phyloP scores from a whole-genome alignment of 2,888 invertebrate species.

The Phyto melanocephala region DNA sequence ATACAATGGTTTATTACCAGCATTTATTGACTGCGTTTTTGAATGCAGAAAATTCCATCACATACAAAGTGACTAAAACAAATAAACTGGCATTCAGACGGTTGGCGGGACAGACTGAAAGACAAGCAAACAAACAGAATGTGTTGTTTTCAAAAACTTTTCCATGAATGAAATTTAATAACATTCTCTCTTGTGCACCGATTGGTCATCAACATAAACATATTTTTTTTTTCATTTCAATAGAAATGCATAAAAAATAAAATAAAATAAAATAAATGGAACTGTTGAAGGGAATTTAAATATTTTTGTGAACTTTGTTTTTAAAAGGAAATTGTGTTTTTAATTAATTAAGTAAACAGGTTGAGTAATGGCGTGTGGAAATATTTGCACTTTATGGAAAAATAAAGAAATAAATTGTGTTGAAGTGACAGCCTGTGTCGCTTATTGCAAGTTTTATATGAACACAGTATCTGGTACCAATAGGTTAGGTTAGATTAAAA shows the following conservation, averaged over 20 bases:
- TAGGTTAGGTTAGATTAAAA: too few relatives aligned
- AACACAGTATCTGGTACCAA: too few relatives aligned
- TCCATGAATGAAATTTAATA: constrained; percentile 54
- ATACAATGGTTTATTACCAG: background rate
- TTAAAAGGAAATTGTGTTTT: constrained; percentile 4
- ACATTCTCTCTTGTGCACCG: constrained; percentile 15
- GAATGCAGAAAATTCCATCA: constrained; percentile 46
- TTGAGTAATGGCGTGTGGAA: constrained; percentile 24
- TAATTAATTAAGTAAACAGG: constrained; percentile 29
- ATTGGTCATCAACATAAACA: constrained; percentile 31
- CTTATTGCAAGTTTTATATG: too few relatives aligned
- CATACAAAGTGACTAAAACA: constrained; percentile 34
- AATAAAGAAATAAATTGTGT: background rate
- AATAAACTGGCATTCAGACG: constrained; percentile 5
- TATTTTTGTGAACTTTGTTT: constrained; percentile 2
- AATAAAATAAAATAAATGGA: constrained; percentile 23
- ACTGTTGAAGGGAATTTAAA: constrained; percentile 33
- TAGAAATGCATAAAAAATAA: background rate
- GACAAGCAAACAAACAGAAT: background rate
- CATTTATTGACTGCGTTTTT: constrained; percentile 14
- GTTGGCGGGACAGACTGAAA: background rate
- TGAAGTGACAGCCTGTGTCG: background rate
- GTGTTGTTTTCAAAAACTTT: constrained; percentile 21
- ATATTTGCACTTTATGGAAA: constrained; percentile 21
- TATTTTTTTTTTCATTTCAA: constrained; percentile 28